These are phyloP conservation scores for Lycophotia porphyrea DNA, from an alignment of 2,888 invertebrate genomes.

Conservation along the genomic window DNA sequence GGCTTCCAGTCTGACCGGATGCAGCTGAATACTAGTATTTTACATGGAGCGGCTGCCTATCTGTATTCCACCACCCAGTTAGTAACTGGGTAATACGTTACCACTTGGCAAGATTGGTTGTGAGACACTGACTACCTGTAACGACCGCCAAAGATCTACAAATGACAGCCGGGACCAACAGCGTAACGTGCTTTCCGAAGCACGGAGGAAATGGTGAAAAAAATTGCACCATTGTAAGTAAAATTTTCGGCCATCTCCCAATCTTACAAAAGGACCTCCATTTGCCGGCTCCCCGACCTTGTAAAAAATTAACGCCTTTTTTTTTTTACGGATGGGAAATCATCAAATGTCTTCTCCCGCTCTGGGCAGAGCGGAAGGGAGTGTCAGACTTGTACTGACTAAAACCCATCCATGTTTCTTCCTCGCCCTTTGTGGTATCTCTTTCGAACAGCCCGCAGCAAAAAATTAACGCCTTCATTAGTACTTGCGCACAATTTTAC, in stretches of 20 bases:
- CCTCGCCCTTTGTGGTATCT: too few relatives aligned
- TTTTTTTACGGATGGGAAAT: too few relatives aligned
- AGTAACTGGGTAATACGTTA: too few relatives aligned
- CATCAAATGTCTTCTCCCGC: too few relatives aligned
- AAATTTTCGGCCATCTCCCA: not conserved
- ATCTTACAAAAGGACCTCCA: not conserved
- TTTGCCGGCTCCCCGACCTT: not conserved
- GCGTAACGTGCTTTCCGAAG: not conserved
- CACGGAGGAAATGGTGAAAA: not conserved
- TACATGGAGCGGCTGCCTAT: not conserved
- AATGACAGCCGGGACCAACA: not conserved
- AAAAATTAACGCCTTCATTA: conserved; percentile 47
- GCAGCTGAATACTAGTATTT: not conserved
- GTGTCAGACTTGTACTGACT: too few relatives aligned
- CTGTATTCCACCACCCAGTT: too few relatives aligned
- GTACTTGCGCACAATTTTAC: conserved; percentile 59
- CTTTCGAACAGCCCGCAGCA: too few relatives aligned
- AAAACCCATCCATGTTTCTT: too few relatives aligned
- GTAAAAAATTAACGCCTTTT: conserved; percentile 44
- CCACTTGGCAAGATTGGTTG: too few relatives aligned
- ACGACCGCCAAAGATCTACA: not conserved
- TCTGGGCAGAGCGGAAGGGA: too few relatives aligned
- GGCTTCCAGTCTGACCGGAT: not conserved
- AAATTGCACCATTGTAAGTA: not conserved
- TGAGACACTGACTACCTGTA: too few relatives aligned